Base-by-base conservation (phyloP, 2,113 vertebrate genomes). In the Tonatia bakeri region DNA sequence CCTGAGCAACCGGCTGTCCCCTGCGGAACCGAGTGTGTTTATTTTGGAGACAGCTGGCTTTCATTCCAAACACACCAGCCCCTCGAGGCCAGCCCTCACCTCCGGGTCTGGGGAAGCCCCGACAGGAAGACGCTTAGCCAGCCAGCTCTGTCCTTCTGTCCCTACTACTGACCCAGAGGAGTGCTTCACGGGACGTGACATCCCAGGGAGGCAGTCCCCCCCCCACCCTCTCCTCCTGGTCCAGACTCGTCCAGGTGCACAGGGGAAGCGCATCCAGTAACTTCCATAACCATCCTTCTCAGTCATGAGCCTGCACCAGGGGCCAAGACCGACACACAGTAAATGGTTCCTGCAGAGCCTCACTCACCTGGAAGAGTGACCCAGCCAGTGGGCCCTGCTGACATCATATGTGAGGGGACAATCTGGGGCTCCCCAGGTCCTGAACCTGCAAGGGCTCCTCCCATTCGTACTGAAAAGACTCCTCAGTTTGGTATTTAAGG, bases 351-450 rank as follows among this genome's bases (percentile, higher is more conserved):
- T 10, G 1, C 31, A 47, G 82, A 31, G 38, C 31, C 36, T 56
- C 6, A 2, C 65, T 77, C 19, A 19, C 40, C 70, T 1, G 7
- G 26, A 52, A 77, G n/a, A 36, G 17, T 3, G 15, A 20, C 10
- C 7, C 22, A 80, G 33, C 40, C 40, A 40, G 9, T 17, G 9
- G 26, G 1, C n/a, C 47, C 43, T 28, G 14, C 33, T 4, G 7
- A 20, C 1, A 0, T 33, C 64, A 7, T 11, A 0, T 5, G 52
- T 19, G 50, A n/a, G 64, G 40, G 61, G 64, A 65, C 19, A 0
- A 5, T 4, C 12, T 20, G 12, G n/a, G 13, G 36, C 50, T 40
- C 50, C 43, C 15, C 5, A 7, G 45, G 43, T 26, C 73, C 36
- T n/a, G 5, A 31, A 10, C 28, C 28, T 54, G 59, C 45, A 10